phyloP scores from a whole-genome alignment of 2,888 invertebrate genomes.

The Lathronympha strigana region DNA sequence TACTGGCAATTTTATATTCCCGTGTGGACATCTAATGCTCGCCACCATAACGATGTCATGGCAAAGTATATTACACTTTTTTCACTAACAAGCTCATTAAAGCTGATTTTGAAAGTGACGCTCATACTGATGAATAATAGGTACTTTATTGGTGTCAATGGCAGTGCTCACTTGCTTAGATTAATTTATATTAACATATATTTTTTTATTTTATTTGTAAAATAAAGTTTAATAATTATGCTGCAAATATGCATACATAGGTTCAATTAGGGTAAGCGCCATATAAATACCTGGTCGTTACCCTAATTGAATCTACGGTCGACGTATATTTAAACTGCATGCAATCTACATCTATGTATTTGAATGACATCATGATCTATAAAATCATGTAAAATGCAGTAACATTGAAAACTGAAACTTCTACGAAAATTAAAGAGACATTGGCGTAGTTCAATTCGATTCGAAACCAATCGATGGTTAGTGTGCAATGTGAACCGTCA shows the following conservation, averaged over 20 bases:
- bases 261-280: too few relatives aligned
- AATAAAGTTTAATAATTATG: neutral
- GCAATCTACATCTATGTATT: neutral
- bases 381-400: neutral
- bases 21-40: neutral
- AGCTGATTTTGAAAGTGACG: slow-evolving; percentile 42
- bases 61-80: slow-evolving; percentile 26
- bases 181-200: slow-evolving; percentile 8
- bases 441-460: slow-evolving; percentile 6
- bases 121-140: slow-evolving; percentile 37
- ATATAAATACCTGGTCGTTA: too few relatives aligned
- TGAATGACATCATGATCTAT: neutral
- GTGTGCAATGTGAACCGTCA: slow-evolving; percentile 35
- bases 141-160: slow-evolving; percentile 37
- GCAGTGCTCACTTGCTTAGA: slow-evolving; percentile 16
- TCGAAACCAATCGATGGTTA: slow-evolving; percentile 17
- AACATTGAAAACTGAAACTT: neutral
- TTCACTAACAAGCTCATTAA: slow-evolving; percentile 40
- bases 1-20: neutral
- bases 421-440: neutral
- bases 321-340: too few relatives aligned
- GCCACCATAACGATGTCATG: slow-evolving; percentile 36
- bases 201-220: slow-evolving; percentile 1
- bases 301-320: too few relatives aligned
- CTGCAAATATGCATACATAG: neutral